Evolutionary conservation across 2,113 vertebrate species (phyloP).

Genomic region (Eulemur rufifrons): DNA sequence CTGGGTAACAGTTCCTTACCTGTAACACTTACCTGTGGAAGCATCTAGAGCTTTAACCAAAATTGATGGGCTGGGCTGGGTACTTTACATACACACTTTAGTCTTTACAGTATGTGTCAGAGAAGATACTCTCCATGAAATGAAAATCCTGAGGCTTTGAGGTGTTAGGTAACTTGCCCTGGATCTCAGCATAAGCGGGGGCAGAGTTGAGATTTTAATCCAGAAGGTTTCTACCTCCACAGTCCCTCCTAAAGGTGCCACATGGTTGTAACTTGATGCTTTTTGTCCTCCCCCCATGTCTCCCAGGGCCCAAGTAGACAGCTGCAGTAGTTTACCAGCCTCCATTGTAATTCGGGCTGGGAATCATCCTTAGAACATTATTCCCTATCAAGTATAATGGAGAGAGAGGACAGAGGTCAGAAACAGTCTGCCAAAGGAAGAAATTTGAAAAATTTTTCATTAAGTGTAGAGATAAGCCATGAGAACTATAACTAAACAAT

Average conservation of each 20-base stretch:
- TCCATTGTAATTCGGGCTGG: neutral
- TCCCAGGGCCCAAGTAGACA: neutral
- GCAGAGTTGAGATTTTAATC: neutral
- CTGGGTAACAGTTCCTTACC: neutral
- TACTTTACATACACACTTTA: neutral
- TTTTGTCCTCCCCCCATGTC: neutral
- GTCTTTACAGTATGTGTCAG: neutral
- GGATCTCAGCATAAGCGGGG: neutral
- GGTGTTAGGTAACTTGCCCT: neutral
- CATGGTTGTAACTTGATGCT: neutral
- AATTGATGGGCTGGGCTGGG: neutral
- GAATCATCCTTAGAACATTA: neutral
- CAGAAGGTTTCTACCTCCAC: neutral
- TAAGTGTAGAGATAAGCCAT: neutral
- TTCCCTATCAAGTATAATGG: neutral
- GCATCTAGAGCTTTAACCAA: neutral
- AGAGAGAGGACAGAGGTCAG: neutral
- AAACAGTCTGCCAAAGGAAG: neutral
- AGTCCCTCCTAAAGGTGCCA: neutral
- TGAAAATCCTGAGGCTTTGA: conserved; percentile 28
- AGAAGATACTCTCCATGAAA: neutral
- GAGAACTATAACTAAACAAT: neutral
- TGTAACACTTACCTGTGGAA: neutral
- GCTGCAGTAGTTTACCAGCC: neutral
- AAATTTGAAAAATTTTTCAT: neutral